Evolutionary conservation across 2,113 vertebrate species (phyloP).

Genomic region (Tragulus kanchil): DNA sequence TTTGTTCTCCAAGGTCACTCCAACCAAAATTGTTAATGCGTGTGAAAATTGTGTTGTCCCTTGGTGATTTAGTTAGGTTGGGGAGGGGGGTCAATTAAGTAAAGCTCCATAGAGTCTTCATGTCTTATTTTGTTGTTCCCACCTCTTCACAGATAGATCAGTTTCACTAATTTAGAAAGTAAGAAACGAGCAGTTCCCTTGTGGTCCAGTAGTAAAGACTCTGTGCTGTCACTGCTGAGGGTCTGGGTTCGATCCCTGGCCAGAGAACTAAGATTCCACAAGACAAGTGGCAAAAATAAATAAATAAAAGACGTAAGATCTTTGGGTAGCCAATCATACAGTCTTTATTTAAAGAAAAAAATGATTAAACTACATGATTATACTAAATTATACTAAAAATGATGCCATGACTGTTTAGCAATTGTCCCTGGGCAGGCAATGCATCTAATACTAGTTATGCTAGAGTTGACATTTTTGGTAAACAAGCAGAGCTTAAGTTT

Average conservation of each 20-base stretch:
- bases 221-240: neutral
- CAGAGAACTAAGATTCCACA: neutral
- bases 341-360: neutral
- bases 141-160: slow-evolving; percentile 80
- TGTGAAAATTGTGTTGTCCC: too few species aligned
- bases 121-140: neutral
- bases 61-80: accelerated
- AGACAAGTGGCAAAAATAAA: neutral
- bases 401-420: neutral
- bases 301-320: neutral
- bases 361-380: neutral
- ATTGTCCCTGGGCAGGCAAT: neutral
- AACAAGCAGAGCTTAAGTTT: neutral
- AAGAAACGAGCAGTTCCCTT: neutral
- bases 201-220: neutral
- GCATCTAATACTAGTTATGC: neutral
- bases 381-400: too few species aligned
- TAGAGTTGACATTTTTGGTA: neutral
- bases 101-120: slow-evolving; percentile 87
- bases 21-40: neutral
- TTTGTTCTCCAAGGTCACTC: neutral
- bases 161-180: slow-evolving; percentile 74
- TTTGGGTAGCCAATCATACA: neutral
- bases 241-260: neutral
- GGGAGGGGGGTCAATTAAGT: accelerated